These are phyloP conservation scores for Labroides dimidiatus DNA, from an alignment of 2,797 vertebrate species.

Conservation along the genomic window DNA sequence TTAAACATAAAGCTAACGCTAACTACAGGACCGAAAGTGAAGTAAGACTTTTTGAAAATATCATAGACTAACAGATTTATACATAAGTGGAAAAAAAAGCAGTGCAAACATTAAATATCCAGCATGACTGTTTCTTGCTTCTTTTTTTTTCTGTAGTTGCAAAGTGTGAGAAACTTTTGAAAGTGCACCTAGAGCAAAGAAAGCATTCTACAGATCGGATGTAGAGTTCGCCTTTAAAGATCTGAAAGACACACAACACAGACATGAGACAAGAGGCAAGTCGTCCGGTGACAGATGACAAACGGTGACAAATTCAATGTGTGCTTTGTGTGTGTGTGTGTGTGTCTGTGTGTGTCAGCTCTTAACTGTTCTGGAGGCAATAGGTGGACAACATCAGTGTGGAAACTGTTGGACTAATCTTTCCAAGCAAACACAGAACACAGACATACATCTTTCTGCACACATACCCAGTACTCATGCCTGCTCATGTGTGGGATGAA, in stretches of 20 bases:
- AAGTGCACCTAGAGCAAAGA: conserved; percentile 11
- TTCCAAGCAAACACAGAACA: conserved; percentile 10
- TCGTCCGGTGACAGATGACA: conserved; percentile 29
- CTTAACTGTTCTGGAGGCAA: conserved; percentile 26
- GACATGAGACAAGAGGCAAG: conserved; percentile 39
- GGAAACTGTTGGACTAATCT: conserved; percentile 28
- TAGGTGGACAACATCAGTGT: not conserved
- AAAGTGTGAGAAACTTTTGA: conserved; percentile 7
- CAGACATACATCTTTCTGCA: not conserved
- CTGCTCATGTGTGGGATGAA: conserved; percentile 34
- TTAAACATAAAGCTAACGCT: conserved; percentile 41
- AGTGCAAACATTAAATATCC: conserved; percentile 1
- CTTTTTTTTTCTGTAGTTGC: not conserved
- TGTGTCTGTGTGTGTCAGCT: conserved; percentile 8
- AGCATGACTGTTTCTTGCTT: not conserved
- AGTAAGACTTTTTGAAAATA: conserved; percentile 6
- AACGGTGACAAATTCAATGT: conserved; percentile 23
- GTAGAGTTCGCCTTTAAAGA: conserved; percentile 17
- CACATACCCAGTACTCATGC: conserved; percentile 19
- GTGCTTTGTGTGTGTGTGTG: not conserved
- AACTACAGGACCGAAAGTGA: conserved; percentile 12
- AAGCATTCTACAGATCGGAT: conserved; percentile 20
- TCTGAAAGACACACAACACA: conserved; percentile 37
- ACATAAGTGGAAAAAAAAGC: not conserved
- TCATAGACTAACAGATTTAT: not conserved